phyloP scores from a whole-genome alignment of 2,113 vertebrate genomes.

The Spilogale gracilis region DNA sequence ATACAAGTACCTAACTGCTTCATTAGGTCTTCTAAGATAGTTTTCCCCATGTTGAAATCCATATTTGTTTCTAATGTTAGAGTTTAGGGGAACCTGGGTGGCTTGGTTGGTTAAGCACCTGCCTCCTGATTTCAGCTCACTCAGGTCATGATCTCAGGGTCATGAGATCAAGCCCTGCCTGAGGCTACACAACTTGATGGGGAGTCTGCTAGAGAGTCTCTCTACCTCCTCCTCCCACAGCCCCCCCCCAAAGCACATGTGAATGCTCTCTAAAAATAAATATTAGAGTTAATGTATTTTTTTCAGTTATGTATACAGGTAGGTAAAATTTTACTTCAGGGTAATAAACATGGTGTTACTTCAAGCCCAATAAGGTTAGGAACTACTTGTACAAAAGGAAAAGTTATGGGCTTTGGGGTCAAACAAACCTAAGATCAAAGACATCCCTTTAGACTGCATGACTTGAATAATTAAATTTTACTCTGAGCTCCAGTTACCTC shows the following conservation, averaged over 20 bases:
- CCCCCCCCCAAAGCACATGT: background rate
- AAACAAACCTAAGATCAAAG: background rate
- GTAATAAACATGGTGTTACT: background rate
- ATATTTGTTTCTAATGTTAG: background rate
- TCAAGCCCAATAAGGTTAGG: background rate
- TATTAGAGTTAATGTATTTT: background rate
- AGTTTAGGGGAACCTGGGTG: background rate
- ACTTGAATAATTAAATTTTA: background rate
- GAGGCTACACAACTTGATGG: background rate
- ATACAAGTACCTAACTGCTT: background rate
- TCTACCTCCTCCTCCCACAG: background rate
- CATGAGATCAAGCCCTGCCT: too few species aligned
- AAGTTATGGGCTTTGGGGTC: background rate
- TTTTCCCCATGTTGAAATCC: background rate
- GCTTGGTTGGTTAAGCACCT: background rate
- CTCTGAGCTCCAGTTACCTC: background rate
- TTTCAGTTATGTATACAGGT: background rate
- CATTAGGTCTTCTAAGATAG: background rate
- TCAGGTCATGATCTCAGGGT: background rate
- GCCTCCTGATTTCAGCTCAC: background rate
- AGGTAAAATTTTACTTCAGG: constrained; percentile 18
- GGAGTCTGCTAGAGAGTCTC: background rate
- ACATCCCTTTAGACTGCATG: background rate
- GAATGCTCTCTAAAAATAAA: background rate
- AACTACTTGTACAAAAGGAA: background rate